Evolutionary conservation across 2,888 invertebrate genomes (phyloP).

Genomic region (Agrochola lychnidis): DNA sequence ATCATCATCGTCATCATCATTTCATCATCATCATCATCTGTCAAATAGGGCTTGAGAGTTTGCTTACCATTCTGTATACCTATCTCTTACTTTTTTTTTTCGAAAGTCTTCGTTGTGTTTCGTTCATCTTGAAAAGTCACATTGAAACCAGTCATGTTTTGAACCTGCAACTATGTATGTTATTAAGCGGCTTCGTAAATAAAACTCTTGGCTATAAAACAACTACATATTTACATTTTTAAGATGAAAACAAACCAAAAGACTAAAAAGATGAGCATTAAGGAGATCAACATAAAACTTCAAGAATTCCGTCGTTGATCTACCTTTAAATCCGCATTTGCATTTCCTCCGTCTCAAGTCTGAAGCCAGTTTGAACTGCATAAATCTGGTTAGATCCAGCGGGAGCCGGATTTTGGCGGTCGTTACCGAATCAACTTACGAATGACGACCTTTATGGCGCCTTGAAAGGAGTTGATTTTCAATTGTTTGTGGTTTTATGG

Average conservation of each 20-base stretch:
- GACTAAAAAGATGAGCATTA: conserved; percentile 37
- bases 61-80: no score
- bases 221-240: neutral
- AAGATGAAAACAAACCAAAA: conserved; percentile 9
- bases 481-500: conserved; percentile 17
- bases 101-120: no score
- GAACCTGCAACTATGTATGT: neutral
- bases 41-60: no score
- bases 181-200: neutral
- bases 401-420: conserved; percentile 69
- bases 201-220: neutral
- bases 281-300: conserved; percentile 66
- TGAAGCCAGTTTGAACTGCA: conserved; percentile 74
- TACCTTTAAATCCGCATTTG: conserved; percentile 73
- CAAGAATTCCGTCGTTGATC: conserved; percentile 70
- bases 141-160: neutral
- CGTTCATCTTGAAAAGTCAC: neutral
- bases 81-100: no score
- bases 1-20: no score
- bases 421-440: conserved; percentile 57
- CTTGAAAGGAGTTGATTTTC: conserved; percentile 37
- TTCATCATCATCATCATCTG: no score
- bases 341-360: conserved; percentile 70
- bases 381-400: conserved; percentile 73
- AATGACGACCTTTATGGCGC: conserved; percentile 42